Percentiles rank a stretch among this genome's conserved stretches.
Conservation (phyloP, 2,888 invertebrate species). For the Lissonota sp. region DNA sequence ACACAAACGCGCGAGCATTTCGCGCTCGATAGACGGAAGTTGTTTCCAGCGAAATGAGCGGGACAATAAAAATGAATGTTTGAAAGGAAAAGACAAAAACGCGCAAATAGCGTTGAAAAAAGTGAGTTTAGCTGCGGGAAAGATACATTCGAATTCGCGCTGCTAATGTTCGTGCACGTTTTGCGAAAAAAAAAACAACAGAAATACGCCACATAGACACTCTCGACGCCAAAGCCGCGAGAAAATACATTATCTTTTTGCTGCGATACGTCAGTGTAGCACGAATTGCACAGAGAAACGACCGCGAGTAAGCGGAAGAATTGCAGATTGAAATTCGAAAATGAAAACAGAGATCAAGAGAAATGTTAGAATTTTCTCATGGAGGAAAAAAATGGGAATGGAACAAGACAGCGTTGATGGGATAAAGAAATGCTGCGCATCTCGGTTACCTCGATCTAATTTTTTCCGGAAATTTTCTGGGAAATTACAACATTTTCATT, state of each 20-base stretch:
- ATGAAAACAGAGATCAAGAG: too few relatives aligned
- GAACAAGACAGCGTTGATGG: too few relatives aligned
- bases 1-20: neutral
- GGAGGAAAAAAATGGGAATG: too few relatives aligned
- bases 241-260: slow-evolving; percentile 40
- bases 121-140: slow-evolving; percentile 18
- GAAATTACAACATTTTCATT: too few relatives aligned
- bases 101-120: slow-evolving; percentile 60
- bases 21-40: slow-evolving; percentile 13
- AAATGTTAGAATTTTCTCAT: too few relatives aligned
- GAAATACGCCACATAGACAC: slow-evolving; percentile 1
- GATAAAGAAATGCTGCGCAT: too few relatives aligned
- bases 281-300: neutral
- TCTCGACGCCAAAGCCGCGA: slow-evolving; percentile 3
- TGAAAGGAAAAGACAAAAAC: slow-evolving; percentile 57
- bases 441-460: too few relatives aligned
- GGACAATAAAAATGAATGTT: slow-evolving; percentile 32
- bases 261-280: slow-evolving; percentile 31
- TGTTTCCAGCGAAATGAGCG: neutral
- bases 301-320: neutral
- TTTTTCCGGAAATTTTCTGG: too few relatives aligned
- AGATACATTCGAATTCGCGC: slow-evolving; percentile 18
- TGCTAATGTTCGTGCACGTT: slow-evolving; percentile 18
- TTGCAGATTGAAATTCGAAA: too few relatives aligned
- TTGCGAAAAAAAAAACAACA: neutral